Evolutionary conservation across 2,888 invertebrate species (phyloP).

Genomic region (Amphimallon solstitiale): DNA sequence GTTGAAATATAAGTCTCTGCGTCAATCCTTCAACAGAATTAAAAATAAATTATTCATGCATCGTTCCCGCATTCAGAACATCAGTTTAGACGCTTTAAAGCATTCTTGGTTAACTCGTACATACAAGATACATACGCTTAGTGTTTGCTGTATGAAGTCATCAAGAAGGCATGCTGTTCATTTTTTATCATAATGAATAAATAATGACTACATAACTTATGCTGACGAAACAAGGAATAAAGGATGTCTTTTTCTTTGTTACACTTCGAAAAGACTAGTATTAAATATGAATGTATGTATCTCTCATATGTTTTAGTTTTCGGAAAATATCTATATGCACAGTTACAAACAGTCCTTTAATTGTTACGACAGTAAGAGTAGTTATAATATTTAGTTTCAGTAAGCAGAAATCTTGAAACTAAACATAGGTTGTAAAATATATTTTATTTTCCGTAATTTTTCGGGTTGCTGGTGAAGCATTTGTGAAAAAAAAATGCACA

Average conservation of each 20-base stretch:
- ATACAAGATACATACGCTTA: slow-evolving; percentile 15
- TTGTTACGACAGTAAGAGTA: too few relatives aligned
- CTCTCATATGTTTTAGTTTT: slow-evolving; percentile 3
- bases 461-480: too few relatives aligned
- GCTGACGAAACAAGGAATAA: slow-evolving; percentile 2
- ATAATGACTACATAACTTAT: slow-evolving; percentile 3
- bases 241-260: not conserved
- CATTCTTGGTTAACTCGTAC: slow-evolving; percentile 25
- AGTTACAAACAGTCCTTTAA: too few relatives aligned
- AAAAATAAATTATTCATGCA: slow-evolving; percentile 31
- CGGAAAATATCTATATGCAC: slow-evolving; percentile 10
- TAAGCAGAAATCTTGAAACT: too few relatives aligned
- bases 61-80: slow-evolving; percentile 27
- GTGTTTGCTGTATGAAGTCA: slow-evolving; percentile 14
- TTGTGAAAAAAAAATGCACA: too few relatives aligned
- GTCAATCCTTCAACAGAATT: slow-evolving; percentile 32
- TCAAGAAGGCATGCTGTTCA: slow-evolving; percentile 24
- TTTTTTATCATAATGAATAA: slow-evolving; percentile 28
- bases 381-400: too few relatives aligned
- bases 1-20: slow-evolving; percentile 30
- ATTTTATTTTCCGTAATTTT: too few relatives aligned
- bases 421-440: too few relatives aligned
- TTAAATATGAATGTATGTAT: not conserved
- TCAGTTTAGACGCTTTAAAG: slow-evolving; percentile 28
- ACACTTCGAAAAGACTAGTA: not conserved